Evolutionary conservation across 2,113 vertebrate genomes (phyloP).

Genomic region (Corythornis cristatus): DNA sequence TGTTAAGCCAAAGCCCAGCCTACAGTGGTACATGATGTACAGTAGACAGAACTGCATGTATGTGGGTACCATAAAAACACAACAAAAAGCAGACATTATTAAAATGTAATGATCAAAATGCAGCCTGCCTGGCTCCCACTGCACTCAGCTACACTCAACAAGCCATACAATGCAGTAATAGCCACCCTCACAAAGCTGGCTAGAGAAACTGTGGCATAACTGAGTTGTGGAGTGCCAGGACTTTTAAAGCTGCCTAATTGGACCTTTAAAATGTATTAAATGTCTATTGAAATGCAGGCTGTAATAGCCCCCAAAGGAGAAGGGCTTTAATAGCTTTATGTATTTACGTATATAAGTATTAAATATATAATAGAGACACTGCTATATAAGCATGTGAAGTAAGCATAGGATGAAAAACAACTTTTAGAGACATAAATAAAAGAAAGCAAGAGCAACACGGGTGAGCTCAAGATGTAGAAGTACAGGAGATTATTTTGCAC

Average conservation of each 20-base stretch:
- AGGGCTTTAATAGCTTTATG: not conserved
- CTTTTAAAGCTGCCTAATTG: not conserved
- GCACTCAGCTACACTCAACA: not conserved
- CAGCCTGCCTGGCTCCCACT: slow-evolving; percentile 5
- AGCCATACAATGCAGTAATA: not conserved
- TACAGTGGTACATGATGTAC: not conserved
- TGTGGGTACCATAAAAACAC: not conserved
- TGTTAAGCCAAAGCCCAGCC: not conserved
- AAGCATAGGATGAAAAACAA: not conserved
- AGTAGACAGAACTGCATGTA: not conserved
- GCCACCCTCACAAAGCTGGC: not conserved
- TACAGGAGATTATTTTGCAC: not conserved
- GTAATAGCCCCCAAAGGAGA: not conserved
- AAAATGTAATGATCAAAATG: not conserved
- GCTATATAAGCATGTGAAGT: not conserved
- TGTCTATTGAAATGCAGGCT: not conserved
- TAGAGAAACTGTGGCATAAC: not conserved
- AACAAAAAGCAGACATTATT: not conserved
- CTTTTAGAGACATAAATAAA: not conserved
- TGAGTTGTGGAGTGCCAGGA: not conserved
- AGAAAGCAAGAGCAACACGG: not conserved
- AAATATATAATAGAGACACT: not conserved
- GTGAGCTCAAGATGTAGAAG: fast-evolving
- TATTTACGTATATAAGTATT: not conserved
- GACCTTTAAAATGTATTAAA: not conserved